phyloP scores from a whole-genome alignment of 2,888 invertebrate species.

The Aproaerema taeniolella region DNA sequence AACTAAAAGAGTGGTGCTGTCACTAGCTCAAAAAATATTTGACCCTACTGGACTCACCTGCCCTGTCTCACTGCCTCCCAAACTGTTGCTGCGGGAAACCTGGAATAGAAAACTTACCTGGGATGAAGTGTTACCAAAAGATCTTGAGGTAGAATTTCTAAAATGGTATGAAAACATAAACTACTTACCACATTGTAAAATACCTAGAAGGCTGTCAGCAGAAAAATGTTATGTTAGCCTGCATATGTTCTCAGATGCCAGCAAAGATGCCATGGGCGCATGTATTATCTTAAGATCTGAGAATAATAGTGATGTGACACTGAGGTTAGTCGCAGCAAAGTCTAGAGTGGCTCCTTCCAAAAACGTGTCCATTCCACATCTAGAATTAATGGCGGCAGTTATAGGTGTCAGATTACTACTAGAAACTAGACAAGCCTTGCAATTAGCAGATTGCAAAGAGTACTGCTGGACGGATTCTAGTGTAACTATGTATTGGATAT shows the following conservation, averaged over 20 bases:
- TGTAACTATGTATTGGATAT: slow-evolving; percentile 6
- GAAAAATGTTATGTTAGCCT: background rate
- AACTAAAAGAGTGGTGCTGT: slow-evolving; percentile 7
- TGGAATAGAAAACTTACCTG: no score
- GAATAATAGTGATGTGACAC: slow-evolving; percentile 2
- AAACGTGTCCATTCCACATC: no score
- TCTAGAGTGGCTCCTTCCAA: no score
- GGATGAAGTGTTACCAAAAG: no score
- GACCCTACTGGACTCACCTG: slow-evolving; percentile 11
- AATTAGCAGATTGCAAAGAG: background rate
- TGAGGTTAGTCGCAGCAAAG: no score
- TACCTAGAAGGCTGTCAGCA: slow-evolving; percentile 8
- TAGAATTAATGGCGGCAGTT: slow-evolving; percentile 8
- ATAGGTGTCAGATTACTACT: slow-evolving; percentile 12
- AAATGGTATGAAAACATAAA: slow-evolving; percentile 3
- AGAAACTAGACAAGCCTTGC: background rate
- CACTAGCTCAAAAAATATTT: slow-evolving; percentile 11
- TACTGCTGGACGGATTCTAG: slow-evolving; percentile 8
- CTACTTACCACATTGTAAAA: slow-evolving; percentile 1
- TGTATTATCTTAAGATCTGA: slow-evolving; percentile 10
- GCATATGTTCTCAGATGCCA: slow-evolving; percentile 12
- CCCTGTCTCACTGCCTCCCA: slow-evolving; percentile 7
- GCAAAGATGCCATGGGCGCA: slow-evolving; percentile 10
- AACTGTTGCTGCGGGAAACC: slow-evolving; percentile 10
- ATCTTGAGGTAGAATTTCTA: no score